Conservation (phyloP, 1,140 invertebrate genomes). For the Oryctes rhinoceros region DNA sequence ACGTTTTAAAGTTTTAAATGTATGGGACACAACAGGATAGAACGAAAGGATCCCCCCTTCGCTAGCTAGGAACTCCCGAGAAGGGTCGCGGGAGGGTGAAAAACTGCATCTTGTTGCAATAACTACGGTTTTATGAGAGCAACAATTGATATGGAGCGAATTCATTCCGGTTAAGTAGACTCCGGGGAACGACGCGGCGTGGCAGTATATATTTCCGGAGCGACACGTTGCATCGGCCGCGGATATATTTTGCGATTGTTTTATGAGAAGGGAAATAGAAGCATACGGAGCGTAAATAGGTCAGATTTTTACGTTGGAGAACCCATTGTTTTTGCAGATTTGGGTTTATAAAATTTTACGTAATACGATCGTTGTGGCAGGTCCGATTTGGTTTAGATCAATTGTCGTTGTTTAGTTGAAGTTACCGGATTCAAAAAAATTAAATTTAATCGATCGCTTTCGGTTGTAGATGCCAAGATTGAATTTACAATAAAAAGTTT, state of each 20-base stretch:
- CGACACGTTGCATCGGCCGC: slow-evolving; percentile 5
- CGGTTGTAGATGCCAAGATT: too few relatives aligned
- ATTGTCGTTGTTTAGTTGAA: too few relatives aligned
- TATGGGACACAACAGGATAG: not conserved
- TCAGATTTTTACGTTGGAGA: too few relatives aligned
- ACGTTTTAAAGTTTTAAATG: slow-evolving; percentile 12
- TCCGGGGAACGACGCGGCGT: not conserved
- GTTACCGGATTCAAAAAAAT: too few relatives aligned
- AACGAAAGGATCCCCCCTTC: not conserved
- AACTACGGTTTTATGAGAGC: slow-evolving; percentile 33
- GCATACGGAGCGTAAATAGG: too few relatives aligned
- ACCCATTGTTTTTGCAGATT: too few relatives aligned
- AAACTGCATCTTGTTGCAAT: slow-evolving; percentile 24
- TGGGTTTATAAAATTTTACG: too few relatives aligned
- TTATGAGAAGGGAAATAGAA: not conserved
- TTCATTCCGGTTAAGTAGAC: slow-evolving; percentile 27
- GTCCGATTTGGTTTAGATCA: too few relatives aligned
- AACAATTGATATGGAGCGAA: slow-evolving; percentile 26
- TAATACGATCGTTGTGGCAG: too few relatives aligned
- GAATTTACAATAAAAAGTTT: too few relatives aligned
- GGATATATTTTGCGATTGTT: not conserved
- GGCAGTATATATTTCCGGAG: not conserved
- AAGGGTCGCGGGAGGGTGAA: not conserved
- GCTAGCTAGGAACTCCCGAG: not conserved
- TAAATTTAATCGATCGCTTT: too few relatives aligned